Evolutionary conservation across 2,797 vertebrate genomes (phyloP).

Genomic region (Micrastur ruficollis): DNA sequence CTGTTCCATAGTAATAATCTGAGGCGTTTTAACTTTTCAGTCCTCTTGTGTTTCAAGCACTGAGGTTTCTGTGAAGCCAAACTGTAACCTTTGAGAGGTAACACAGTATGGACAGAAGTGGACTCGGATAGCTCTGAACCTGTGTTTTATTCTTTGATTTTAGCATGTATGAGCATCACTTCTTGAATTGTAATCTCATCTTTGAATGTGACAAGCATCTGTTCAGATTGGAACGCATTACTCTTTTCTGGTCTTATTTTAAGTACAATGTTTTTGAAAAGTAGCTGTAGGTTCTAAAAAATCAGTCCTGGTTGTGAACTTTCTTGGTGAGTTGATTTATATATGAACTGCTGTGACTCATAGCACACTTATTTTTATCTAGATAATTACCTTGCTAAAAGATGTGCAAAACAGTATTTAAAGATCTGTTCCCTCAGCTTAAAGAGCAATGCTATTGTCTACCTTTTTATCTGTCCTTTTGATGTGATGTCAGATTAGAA

Average conservation of each 20-base stretch:
- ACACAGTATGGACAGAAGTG: not conserved
- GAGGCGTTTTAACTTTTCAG: not conserved
- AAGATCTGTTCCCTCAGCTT: not conserved
- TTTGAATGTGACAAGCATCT: not conserved
- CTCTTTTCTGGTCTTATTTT: not conserved
- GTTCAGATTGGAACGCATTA: not conserved
- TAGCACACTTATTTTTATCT: not conserved
- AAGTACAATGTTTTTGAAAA: not conserved
- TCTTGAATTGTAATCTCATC: not conserved
- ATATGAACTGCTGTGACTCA: slow-evolving; percentile 23
- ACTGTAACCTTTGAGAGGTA: not conserved
- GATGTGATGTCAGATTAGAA: not conserved
- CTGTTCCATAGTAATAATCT: not conserved
- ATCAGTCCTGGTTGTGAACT: not conserved
- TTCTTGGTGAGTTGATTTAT: slow-evolving; percentile 9
- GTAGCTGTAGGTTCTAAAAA: not conserved
- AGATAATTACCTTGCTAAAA: slow-evolving; percentile 33
- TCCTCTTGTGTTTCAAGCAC: not conserved
- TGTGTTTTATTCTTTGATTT: not conserved
- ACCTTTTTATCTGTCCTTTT: not conserved
- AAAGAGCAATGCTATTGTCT: not conserved
- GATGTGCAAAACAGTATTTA: not conserved
- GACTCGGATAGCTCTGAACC: not conserved
- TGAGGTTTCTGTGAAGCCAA: not conserved
- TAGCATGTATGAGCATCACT: not conserved